phyloP scores from a whole-genome alignment of 2,797 vertebrate genomes.

The Paratrypauchen microcephalus region DNA sequence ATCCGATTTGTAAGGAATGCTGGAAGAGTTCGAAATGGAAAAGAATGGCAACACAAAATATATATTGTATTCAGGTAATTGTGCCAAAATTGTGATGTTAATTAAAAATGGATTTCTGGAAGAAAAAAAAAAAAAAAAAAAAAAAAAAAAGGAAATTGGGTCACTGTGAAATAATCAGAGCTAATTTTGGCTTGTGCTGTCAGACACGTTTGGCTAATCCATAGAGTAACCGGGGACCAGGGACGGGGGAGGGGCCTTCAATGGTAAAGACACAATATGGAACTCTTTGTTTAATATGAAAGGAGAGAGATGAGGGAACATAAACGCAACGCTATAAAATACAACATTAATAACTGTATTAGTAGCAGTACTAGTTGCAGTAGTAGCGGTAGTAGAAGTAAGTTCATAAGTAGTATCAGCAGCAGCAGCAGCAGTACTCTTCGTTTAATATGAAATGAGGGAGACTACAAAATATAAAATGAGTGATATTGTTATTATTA shows the following conservation, averaged over 20 bases:
- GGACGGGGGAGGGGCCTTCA: not conserved
- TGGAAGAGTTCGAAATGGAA: too few species aligned
- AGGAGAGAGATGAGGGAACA: not conserved
- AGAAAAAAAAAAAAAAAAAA: not conserved
- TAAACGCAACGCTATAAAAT: not conserved
- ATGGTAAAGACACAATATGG: not conserved
- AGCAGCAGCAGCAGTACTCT: too few species aligned
- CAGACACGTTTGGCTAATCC: not conserved
- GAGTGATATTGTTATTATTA: too few species aligned
- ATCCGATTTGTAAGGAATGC: too few species aligned
- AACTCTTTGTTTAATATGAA: not conserved
- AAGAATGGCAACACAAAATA: too few species aligned
- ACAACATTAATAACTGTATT: not conserved
- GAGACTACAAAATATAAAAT: too few species aligned
- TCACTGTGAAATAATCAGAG: not conserved
- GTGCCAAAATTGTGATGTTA: not conserved
- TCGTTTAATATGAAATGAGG: too few species aligned
- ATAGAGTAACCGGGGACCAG: not conserved
- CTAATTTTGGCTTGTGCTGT: not conserved
- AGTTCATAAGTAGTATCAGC: too few species aligned
- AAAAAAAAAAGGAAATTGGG: not conserved
- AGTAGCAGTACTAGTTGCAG: too few species aligned
- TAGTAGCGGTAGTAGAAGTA: too few species aligned
- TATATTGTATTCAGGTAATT: not conserved
- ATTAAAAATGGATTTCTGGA: not conserved